These are phyloP conservation scores for Andinoacara biseriatus DNA, from an alignment of 2,113 vertebrate species.

Conservation along the genomic window DNA sequence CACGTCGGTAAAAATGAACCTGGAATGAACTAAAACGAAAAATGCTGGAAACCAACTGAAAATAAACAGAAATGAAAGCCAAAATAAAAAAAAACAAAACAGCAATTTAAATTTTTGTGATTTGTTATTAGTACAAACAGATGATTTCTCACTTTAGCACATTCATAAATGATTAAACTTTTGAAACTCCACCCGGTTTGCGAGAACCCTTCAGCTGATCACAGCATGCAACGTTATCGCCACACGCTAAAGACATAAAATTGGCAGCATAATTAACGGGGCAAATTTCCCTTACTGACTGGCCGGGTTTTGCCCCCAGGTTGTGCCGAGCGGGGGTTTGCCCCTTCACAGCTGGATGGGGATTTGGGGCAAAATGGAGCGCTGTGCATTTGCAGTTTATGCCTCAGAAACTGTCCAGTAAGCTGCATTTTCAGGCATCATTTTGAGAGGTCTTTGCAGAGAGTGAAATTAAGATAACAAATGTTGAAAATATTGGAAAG, in stretches of 20 bases:
- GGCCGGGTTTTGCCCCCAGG: background rate
- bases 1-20: accelerated
- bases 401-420: background rate
- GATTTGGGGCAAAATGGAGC: no score
- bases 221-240: background rate
- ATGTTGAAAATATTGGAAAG: background rate
- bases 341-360: no score
- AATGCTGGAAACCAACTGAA: no score
- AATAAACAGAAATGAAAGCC: no score
- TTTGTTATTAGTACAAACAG: background rate
- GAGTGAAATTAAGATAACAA: background rate
- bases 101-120: background rate
- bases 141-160: background rate
- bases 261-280: background rate
- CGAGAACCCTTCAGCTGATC: background rate
- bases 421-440: background rate
- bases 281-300: background rate
- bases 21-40: background rate
- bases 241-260: background rate
- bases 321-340: background rate
- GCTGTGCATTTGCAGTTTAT: background rate
- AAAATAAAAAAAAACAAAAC: background rate
- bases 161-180: background rate
- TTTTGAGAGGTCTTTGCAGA: background rate
- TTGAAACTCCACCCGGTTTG: background rate